Base-by-base conservation (phyloP, 2,797 vertebrate species). In the Tamandua tetradactyla region DNA sequence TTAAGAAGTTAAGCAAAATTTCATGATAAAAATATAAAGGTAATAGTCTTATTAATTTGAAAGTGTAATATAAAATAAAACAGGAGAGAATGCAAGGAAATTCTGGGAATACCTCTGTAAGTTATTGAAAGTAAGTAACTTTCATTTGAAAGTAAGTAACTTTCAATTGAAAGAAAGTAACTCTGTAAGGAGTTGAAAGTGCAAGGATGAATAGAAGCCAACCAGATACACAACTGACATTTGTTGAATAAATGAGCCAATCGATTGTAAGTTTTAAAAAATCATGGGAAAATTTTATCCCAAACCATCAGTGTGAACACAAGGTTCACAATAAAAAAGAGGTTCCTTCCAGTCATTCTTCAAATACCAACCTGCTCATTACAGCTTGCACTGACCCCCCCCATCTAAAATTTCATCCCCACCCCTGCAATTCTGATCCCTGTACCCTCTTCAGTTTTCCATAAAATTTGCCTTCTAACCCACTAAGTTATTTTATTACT, bases 231-330 rank as follows among this genome's bases (percentile, higher is more conserved):
- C 72, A 2, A 35, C 57, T 71, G 75, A 59, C 49, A 44, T 92
- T 74, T 66, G 78, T 27, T 35, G 69, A 78, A 69, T 87, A 68
- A 79, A 85, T 49, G 74, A 78, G 44, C 61, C 59, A 57, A 47
- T 69, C 68, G 88, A 82, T 82, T 62, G 88, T 85, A 93, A 86
- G 68, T 55, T 76, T 11, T 18, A 66, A 84, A 37, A 59, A 87
- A 2, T 25, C 44, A 90, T 4, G 35, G 23, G 59, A 17, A 87
- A 81, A 82, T 27, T 25, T 25, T 74, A 69, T 62, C 79, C 62
- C 27, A 30, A 69, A 52, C 35, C 37, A 71, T 27, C n/a, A 61
- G 68, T 68, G n/a, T 2, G 74, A 47, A 75, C 76, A 80, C 76
- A 35, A 79, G 72, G 52, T 57, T 18, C 66, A 57, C 2, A 14